These are phyloP conservation scores for Origma solitaria DNA, from an alignment of 2,113 vertebrate species.

Conservation along the genomic window DNA sequence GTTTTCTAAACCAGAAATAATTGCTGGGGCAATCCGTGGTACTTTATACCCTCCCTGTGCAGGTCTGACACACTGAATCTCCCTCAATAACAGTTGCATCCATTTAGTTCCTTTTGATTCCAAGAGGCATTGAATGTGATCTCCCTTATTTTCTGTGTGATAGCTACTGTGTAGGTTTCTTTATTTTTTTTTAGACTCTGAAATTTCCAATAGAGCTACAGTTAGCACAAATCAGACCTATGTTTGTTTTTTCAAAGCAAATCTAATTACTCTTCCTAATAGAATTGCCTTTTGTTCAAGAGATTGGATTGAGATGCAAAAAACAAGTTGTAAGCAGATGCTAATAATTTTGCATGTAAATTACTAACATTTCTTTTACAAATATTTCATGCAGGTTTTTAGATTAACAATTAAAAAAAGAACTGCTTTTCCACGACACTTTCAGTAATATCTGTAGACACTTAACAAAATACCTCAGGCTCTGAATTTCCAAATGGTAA, in stretches of 20 bases:
- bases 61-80: background rate
- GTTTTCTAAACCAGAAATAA: background rate
- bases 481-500: background rate
- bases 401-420: background rate
- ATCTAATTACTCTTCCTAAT: conserved; percentile 1
- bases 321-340: background rate
- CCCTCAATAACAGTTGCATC: background rate
- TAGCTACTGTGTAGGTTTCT: background rate
- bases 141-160: background rate
- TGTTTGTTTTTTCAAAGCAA: conserved; percentile 26
- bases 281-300: conserved; percentile 11
- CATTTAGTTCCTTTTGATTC: background rate
- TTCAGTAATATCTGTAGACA: background rate
- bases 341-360: background rate
- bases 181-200: background rate
- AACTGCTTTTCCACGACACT: background rate
- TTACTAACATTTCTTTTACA: background rate
- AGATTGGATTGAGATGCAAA: background rate
- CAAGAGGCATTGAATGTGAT: background rate
- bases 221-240: background rate
- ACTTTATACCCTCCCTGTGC: background rate
- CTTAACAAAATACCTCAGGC: background rate
- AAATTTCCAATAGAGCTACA: background rate
- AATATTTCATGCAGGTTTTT: background rate
- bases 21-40: background rate